phyloP scores from a whole-genome alignment of 2,888 invertebrate genomes.

The Xylota sylvarum region DNA sequence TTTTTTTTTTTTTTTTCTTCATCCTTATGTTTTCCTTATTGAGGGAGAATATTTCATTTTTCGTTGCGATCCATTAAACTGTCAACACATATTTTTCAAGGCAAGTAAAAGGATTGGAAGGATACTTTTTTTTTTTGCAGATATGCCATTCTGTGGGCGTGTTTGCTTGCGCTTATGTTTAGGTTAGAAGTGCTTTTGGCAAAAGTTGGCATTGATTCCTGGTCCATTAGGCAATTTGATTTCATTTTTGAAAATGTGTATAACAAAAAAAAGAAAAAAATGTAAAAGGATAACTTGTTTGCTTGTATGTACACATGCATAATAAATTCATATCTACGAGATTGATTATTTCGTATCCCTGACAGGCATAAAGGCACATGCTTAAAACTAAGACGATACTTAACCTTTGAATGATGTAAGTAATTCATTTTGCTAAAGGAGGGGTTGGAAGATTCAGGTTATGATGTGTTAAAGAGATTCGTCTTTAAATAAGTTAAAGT shows the following conservation, averaged over 20 bases:
- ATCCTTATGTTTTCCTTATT: background rate
- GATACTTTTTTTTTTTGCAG: constrained; percentile 32
- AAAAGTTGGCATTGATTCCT: constrained; percentile 53
- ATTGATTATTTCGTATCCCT: constrained; percentile 36
- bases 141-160: constrained; percentile 18
- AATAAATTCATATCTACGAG: constrained; percentile 35
- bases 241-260: constrained; percentile 13
- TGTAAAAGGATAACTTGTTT: constrained; percentile 11
- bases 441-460: no score
- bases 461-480: no score
- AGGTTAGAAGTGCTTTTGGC: constrained; percentile 28
- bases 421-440: background rate
- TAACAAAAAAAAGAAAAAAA: no score
- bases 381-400: background rate
- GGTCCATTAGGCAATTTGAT: constrained; percentile 61
- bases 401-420: constrained; percentile 1
- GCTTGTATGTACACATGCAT: constrained; percentile 16
- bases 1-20: background rate
- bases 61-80: constrained; percentile 80
- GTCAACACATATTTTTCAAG: constrained; percentile 80
- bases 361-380: constrained; percentile 6
- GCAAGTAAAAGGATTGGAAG: constrained; percentile 59
- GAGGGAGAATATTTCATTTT: constrained; percentile 33
- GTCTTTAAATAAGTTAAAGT: no score
- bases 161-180: constrained; percentile 30